Evolutionary conservation across 2,888 invertebrate species (phyloP).

Genomic region (Microplitis deprimator): DNA sequence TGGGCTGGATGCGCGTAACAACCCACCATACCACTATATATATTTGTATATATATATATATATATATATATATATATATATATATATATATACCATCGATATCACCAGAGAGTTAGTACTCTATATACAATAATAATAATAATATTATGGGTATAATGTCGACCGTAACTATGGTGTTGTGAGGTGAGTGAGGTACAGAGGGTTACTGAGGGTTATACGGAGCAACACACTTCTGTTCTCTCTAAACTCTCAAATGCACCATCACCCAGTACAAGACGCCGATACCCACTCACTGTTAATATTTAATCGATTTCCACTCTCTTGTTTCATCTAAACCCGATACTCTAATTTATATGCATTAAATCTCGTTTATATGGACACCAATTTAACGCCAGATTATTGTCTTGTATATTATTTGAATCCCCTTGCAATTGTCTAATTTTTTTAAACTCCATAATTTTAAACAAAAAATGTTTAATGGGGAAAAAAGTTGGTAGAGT

Average conservation of each 20-base stretch:
- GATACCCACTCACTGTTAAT: background rate
- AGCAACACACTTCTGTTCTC: background rate
- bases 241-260: background rate
- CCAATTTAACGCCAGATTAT: background rate
- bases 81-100: constrained; percentile 15
- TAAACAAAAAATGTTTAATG: background rate
- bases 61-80: constrained; percentile 24
- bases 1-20: background rate
- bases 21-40: constrained; percentile 11
- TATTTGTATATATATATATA: constrained; percentile 1
- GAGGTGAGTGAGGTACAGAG: background rate
- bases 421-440: background rate
- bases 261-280: background rate
- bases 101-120: constrained; percentile 2
- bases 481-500: background rate
- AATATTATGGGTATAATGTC: background rate
- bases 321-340: background rate
- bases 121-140: background rate
- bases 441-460: background rate
- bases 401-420: background rate
- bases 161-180: background rate
- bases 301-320: background rate
- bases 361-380: background rate
- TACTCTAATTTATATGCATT: background rate
- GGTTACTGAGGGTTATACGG: background rate